Evolutionary conservation across 2,888 invertebrate species (phyloP).

Genomic region (Urechis unicinctus): DNA sequence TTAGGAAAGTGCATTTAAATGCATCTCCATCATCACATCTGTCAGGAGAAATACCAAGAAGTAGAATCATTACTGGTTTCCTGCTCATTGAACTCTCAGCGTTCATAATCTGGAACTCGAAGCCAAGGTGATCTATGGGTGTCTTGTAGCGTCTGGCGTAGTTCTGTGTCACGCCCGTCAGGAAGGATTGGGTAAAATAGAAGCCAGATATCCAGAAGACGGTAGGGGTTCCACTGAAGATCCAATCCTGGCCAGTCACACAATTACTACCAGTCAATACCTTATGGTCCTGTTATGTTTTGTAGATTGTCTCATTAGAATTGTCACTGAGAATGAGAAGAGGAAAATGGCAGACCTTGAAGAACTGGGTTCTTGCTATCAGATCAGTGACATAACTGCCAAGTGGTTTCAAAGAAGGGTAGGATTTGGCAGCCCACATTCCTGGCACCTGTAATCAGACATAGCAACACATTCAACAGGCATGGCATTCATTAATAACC

Average conservation of each 20-base stretch:
- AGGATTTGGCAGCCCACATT: constrained; percentile 48
- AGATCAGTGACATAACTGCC: constrained; percentile 49
- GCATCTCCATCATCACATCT: too few relatives aligned
- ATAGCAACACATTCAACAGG: background rate
- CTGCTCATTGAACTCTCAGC: constrained; percentile 31
- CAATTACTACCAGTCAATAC: too few relatives aligned
- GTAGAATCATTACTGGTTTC: too few relatives aligned
- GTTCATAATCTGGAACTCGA: constrained; percentile 42
- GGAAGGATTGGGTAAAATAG: constrained; percentile 51
- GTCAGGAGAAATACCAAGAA: too few relatives aligned
- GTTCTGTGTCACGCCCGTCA: constrained; percentile 47
- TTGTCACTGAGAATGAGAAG: background rate
- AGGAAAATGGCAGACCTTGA: constrained; percentile 30
- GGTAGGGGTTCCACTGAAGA: constrained; percentile 40
- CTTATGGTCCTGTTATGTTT: background rate
- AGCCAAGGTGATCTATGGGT: constrained; percentile 46
- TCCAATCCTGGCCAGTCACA: constrained; percentile 43
- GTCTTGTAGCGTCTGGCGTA: constrained; percentile 44
- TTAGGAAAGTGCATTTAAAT: too few relatives aligned
- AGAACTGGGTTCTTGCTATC: constrained; percentile 41
- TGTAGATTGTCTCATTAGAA: background rate
- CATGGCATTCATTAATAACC: too few relatives aligned
- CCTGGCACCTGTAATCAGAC: constrained; percentile 36
- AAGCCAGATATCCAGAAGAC: constrained; percentile 53
- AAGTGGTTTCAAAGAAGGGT: constrained; percentile 49